Conservation (phyloP, 64 coral and sea anemone species). For the Montipora capricornis region DNA sequence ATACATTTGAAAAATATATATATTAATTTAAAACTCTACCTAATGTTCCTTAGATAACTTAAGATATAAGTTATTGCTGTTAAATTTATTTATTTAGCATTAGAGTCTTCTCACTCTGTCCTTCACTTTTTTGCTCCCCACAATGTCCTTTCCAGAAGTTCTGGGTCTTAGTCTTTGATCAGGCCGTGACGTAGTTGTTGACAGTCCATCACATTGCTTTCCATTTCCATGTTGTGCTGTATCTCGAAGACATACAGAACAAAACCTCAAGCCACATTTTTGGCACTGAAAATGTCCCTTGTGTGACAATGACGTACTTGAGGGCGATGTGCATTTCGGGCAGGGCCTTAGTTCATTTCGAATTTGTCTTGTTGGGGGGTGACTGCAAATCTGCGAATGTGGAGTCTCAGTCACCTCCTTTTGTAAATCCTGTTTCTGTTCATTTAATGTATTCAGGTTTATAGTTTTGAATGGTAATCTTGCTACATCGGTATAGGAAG, state of each 20-base stretch:
- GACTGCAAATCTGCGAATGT: background rate
- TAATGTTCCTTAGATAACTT: background rate
- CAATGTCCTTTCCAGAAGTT: slow-evolving; percentile 21
- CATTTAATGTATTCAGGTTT: background rate
- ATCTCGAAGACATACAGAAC: slow-evolving; percentile 35
- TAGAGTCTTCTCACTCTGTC: slow-evolving; percentile 17
- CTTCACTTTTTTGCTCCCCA: slow-evolving; percentile 39
- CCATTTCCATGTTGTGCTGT: background rate
- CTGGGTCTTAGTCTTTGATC: background rate
- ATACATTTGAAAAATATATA: background rate
- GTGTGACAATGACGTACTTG: background rate
- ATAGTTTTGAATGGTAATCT: background rate
- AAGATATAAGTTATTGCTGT: background rate
- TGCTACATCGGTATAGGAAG: background rate
- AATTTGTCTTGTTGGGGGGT: background rate
- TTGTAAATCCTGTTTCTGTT: background rate
- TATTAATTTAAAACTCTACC: background rate
- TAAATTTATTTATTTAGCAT: background rate
- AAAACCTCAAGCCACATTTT: slow-evolving; percentile 63
- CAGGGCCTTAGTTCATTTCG: slow-evolving; percentile 21
- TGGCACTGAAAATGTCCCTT: slow-evolving; percentile 43
- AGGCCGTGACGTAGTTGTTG: background rate
- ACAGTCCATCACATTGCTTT: slow-evolving; percentile 2
- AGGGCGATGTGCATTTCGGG: slow-evolving; percentile 64
- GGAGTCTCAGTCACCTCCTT: background rate